phyloP scores from a whole-genome alignment of 2,888 invertebrate species.

The Dryadula phaetusa region DNA sequence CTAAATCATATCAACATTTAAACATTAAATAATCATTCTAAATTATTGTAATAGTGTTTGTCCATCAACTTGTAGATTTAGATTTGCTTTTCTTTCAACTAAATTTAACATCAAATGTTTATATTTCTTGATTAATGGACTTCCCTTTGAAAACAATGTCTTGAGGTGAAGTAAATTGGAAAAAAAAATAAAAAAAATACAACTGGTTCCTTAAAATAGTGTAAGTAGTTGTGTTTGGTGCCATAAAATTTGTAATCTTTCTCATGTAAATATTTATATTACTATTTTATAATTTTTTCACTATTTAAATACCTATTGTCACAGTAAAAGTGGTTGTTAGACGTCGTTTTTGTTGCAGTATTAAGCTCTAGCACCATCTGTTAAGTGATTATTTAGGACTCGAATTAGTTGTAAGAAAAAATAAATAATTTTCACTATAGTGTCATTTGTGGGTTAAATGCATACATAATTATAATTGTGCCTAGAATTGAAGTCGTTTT shows the following conservation, averaged over 20 bases:
- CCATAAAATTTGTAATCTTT: conserved; percentile 42
- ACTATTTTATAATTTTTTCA: conserved; percentile 26
- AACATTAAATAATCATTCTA: conserved; percentile 50
- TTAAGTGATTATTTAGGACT: conserved; percentile 35
- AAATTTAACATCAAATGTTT: conserved; percentile 44
- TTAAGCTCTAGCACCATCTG: conserved; percentile 39
- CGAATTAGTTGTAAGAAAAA: conserved; percentile 42
- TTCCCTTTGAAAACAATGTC: conserved; percentile 57
- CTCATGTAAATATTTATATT: conserved; percentile 38
- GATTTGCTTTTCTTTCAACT: conserved; percentile 47
- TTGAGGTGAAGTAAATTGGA: conserved; percentile 52
- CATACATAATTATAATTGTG: conserved; percentile 25
- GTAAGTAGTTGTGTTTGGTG: conserved; percentile 38
- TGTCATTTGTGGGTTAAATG: conserved; percentile 27
- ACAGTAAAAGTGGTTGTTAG: conserved; percentile 24
- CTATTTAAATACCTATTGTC: conserved; percentile 23
- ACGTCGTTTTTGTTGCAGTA: conserved; percentile 39
- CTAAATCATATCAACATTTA: conserved; percentile 55
- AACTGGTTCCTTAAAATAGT: conserved; percentile 24
- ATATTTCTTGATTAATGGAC: conserved; percentile 43
- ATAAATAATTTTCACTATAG: conserved; percentile 31
- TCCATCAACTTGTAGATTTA: conserved; percentile 48
- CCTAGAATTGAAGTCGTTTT: conserved; percentile 23
- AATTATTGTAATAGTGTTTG: conserved; percentile 47
- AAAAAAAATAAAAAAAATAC: conserved; percentile 12